Base-by-base conservation (phyloP, 2,113 vertebrate species). In the Vireo altiloquus region DNA sequence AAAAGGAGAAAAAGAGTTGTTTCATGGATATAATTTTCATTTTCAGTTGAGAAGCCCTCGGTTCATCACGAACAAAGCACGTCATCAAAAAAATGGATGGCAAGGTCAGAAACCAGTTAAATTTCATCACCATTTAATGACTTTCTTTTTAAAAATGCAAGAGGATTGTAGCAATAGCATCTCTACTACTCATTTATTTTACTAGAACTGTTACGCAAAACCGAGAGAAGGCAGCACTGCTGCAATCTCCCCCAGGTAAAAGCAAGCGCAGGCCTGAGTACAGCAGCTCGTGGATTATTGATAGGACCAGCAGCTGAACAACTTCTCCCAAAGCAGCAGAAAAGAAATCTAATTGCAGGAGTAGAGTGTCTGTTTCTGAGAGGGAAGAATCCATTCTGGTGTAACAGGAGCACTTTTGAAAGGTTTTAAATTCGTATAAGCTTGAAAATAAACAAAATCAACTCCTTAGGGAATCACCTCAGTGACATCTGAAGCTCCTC, bases 271-370 rank as follows among this genome's bases (percentile, higher is more conserved):
- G 66, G 78, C 71, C 95, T 77, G 71, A 90, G 72, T 47, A 68
- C 56, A 75, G 88, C 85, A 93, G 60, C 85, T 93, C 3, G 2
- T 93, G 93, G 92, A 86, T 96, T 93, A 92, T 95, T 92, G 91
- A 94, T 94, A 89, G 88, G n/a, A 89, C n/a, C 20, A 78, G 85
- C 44, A 83, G 54, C 71, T 81, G 63, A 95, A 91, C 75, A 86
- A 40, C 44, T 92, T 78, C 60, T 93, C 79, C 79, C 89, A 81
- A 88, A 83, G 82, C 79, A 90, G 33, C 68, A 92, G 81, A 44
- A 82, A 84, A 89, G 65, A 86, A 82, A 56, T 42, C 44, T 87
- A 84, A 68, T 60, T 87, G 72, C 33, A 4, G 1, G 61, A 57
- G 56, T 1, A 44, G 18, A 74, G 10, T 1, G 3, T 14, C 33